Evolutionary conservation across 2,888 invertebrate genomes (phyloP).

Genomic region (Cantharis rustica): DNA sequence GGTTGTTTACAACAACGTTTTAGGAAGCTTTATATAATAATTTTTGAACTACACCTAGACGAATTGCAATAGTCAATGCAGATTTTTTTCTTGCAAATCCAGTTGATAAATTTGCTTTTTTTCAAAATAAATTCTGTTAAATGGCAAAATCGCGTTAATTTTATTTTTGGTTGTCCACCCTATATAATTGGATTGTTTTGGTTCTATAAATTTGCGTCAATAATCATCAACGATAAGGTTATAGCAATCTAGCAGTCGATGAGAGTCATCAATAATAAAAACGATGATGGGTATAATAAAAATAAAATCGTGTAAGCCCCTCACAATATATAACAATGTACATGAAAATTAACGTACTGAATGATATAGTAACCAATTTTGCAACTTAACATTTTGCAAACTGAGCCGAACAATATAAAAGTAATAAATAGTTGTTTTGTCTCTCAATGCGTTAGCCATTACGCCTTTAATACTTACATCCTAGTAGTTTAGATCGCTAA

Average conservation of each 20-base stretch:
- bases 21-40: too few relatives aligned
- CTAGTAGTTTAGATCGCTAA: slow-evolving; percentile 24
- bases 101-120: too few relatives aligned
- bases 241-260: neutral
- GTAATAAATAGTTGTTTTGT: slow-evolving; percentile 2
- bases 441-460: slow-evolving; percentile 21
- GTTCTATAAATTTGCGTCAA: neutral
- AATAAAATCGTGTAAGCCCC: neutral
- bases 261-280: neutral
- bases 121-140: too few relatives aligned
- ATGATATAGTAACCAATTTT: neutral
- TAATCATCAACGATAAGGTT: neutral
- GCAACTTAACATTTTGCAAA: neutral
- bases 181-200: neutral
- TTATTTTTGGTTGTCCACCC: too few relatives aligned
- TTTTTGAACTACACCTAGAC: too few relatives aligned
- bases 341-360: neutral
- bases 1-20: too few relatives aligned
- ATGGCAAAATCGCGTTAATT: too few relatives aligned
- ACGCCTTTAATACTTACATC: slow-evolving; percentile 23
- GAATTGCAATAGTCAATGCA: too few relatives aligned
- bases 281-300: neutral
- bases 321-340: neutral
- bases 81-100: too few relatives aligned
- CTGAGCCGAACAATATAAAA: neutral